These are phyloP conservation scores for Hippoglossus stenolepis DNA, from an alignment of 2,113 vertebrate species.

Conservation along the genomic window DNA sequence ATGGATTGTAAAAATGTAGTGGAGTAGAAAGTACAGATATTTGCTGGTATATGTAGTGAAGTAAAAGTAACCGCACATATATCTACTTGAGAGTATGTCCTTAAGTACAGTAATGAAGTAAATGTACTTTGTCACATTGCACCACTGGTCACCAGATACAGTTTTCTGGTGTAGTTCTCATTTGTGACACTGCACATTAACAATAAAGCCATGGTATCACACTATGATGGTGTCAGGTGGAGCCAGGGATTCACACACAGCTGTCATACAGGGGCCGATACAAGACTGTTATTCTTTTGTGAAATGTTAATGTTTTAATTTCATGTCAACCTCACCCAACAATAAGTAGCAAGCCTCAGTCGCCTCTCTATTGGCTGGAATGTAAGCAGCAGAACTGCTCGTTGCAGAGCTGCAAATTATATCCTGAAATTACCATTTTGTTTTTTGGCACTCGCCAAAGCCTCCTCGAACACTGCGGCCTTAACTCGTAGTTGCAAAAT, in stretches of 20 bases:
- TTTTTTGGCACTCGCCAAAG: slow-evolving; percentile 24
- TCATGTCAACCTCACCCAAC: not conserved
- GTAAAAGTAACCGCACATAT: too few species aligned
- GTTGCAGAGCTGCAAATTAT: slow-evolving; percentile 19
- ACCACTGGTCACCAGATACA: too few species aligned
- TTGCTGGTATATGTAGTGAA: too few species aligned
- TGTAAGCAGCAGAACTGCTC: not conserved
- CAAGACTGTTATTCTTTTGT: not conserved
- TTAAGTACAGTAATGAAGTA: too few species aligned
- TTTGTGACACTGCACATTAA: not conserved
- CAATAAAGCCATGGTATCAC: not conserved
- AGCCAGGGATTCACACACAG: too few species aligned
- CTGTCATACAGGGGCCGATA: not conserved
- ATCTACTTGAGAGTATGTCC: too few species aligned
- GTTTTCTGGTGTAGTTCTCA: not conserved
- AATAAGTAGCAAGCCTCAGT: not conserved
- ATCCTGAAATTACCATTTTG: slow-evolving; percentile 34
- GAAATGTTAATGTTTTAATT: not conserved
- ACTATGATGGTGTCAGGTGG: too few species aligned
- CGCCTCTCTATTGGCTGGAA: not conserved
- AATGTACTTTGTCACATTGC: too few species aligned
- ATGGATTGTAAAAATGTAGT: too few species aligned
- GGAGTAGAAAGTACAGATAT: too few species aligned
- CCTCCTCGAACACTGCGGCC: slow-evolving; percentile 38
- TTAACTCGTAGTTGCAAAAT: slow-evolving; percentile 54